phyloP scores from a whole-genome alignment of 2,888 invertebrate genomes.

The Polydrusus pterygomalis region DNA sequence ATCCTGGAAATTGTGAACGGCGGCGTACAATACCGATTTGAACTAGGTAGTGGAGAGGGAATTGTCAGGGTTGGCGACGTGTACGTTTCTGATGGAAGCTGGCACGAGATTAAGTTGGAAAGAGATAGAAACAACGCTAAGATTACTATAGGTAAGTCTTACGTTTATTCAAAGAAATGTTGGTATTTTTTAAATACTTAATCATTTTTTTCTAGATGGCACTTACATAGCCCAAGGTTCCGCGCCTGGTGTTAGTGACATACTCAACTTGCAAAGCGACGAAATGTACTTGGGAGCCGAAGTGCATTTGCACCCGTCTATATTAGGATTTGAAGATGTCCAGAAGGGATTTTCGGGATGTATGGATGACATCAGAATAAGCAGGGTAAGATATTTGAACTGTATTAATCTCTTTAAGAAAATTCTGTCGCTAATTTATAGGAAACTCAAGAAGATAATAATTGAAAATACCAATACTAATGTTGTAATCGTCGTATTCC shows the following conservation, averaged over 20 bases:
- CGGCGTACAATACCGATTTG: slow-evolving; percentile 90
- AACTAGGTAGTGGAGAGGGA: slow-evolving; percentile 94
- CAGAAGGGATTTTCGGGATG: slow-evolving; percentile 92
- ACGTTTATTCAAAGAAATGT: neutral
- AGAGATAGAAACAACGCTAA: slow-evolving; percentile 87
- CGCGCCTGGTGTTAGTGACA: slow-evolving; percentile 87
- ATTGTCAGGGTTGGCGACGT: slow-evolving; percentile 84
- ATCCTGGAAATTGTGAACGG: slow-evolving; percentile 91
- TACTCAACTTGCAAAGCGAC: slow-evolving; percentile 89
- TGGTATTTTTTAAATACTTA: neutral
- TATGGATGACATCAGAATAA: slow-evolving; percentile 89
- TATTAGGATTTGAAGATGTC: slow-evolving; percentile 82
- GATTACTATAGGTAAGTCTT: slow-evolving; percentile 75
- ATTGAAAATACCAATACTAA: too few species aligned
- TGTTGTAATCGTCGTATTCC: neutral
- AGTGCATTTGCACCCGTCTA: slow-evolving; percentile 84
- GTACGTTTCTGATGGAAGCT: slow-evolving; percentile 88
- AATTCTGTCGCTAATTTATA: neutral
- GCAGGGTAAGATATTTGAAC: slow-evolving; percentile 69
- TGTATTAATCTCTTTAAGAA: neutral
- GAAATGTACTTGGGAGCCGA: slow-evolving; percentile 91
- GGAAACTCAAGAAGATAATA: too few species aligned
- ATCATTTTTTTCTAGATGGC: slow-evolving; percentile 74
- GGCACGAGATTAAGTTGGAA: slow-evolving; percentile 88
- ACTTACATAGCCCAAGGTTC: slow-evolving; percentile 83